phyloP scores from a whole-genome alignment of 2,113 vertebrate species.

The Columbina picui region DNA sequence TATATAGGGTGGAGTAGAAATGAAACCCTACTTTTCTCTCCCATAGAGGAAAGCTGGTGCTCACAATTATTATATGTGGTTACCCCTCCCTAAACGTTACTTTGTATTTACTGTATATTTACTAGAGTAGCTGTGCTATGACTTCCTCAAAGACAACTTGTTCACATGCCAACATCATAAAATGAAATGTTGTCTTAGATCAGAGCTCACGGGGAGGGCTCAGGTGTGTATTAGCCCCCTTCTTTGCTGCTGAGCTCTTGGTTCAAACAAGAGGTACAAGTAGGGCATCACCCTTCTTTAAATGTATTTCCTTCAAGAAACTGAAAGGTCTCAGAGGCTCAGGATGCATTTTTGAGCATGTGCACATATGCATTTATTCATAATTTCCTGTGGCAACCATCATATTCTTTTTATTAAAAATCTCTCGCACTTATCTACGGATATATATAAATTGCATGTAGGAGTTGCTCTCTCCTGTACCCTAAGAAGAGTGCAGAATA shows the following conservation, averaged over 20 bases:
- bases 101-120: neutral
- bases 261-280: neutral
- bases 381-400: slow-evolving; percentile 31
- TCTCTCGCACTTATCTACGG: neutral
- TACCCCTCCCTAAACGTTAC: neutral
- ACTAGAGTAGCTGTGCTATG: neutral
- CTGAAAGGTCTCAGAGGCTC: neutral
- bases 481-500: neutral
- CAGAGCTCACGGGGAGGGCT: neutral
- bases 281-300: neutral
- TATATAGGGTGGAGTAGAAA: neutral
- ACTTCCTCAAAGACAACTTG: neutral
- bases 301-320: neutral
- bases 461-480: slow-evolving; percentile 31
- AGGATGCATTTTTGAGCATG: neutral
- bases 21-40: neutral
- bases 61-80: neutral
- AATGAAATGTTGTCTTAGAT: neutral
- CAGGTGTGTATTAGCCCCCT: neutral
- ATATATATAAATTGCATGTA: slow-evolving; percentile 45
- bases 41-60: neutral
- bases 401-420: slow-evolving; percentile 46
- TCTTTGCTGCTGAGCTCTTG: neutral
- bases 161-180: neutral
- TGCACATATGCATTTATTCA: neutral